Evolutionary conservation across 2,113 vertebrate genomes (phyloP), one percentile per base, ranked within the genome.

Genomic region (Euleptes europaea): DNA sequence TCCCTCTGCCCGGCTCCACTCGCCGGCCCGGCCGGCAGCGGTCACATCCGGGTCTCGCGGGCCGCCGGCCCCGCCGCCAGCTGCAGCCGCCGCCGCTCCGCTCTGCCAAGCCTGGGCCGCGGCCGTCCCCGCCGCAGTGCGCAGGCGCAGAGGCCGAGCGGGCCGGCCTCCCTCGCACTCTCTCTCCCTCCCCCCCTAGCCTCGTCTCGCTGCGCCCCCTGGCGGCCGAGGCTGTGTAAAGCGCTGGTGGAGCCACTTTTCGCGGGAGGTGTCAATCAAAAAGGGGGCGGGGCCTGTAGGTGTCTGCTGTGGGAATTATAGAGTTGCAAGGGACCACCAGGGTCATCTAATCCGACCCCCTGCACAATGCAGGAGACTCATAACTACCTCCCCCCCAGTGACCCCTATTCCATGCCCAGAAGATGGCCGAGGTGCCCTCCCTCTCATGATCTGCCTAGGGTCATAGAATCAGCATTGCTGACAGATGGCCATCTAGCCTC

Each of bases 1-100:
- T 71, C 80, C 89, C 85, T 49, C 86, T 70, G 88, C 92, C 86
- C 85, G 83, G 72, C 49, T 73, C 65, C 44, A 33, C 66, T 49
- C 89, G 77, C 72, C 17, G 63, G 76, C 71, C 83, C n/a, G 75
- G 83, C 57, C 88, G 12, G 77, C 71, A 21, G 71, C 51, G 19
- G 85, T 87, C 44, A 67, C 90, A 60, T 73, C 69, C 42, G 82
- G 13, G 79, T 35, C 90, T 33, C 35, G 78, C 75, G 21, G 21
- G 28, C 49, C 80, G 73, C 65, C 65, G 84, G 67, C 66, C 49
- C 84, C 33, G 44, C 83, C 60, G 69, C 80, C 57, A 60, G 12
- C 70, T 1, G 75, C 51, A 3, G 75, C 75, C 54, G 60, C 42
- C 44, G 86, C 78, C 40, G 66, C 66, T 83, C 91, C 79, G 75